These are phyloP conservation scores for Mesochorus sp. DNA, from an alignment of 2,888 invertebrate species.

Conservation along the genomic window DNA sequence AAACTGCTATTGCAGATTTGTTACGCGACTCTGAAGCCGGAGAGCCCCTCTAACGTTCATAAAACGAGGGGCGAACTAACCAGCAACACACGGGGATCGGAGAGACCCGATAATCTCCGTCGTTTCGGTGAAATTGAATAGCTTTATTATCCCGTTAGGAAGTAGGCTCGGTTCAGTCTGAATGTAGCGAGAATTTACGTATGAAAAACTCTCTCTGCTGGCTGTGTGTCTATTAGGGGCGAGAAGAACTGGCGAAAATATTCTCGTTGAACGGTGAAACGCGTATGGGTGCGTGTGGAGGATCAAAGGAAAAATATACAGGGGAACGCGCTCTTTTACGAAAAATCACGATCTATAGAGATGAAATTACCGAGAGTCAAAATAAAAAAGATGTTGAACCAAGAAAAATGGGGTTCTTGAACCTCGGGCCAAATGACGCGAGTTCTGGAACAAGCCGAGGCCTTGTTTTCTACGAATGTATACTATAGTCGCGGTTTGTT, in stretches of 20 bases:
- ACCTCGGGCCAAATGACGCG: no score
- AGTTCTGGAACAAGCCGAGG: neutral
- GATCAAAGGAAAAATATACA: neutral
- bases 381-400: no score
- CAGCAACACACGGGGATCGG: conserved; percentile 37
- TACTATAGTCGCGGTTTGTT: conserved; percentile 15
- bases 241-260: neutral
- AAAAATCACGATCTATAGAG: neutral
- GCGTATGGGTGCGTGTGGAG: neutral
- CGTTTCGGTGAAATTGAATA: conserved; percentile 67
- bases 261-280: neutral
- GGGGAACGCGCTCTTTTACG: no score
- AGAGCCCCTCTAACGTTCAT: conserved; percentile 21
- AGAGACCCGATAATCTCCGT: conserved; percentile 68
- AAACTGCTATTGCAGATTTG: conserved; percentile 78
- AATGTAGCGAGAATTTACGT: conserved; percentile 14
- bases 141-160: conserved; percentile 67
- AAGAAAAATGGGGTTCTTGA: no score
- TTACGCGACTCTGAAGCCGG: conserved; percentile 71
- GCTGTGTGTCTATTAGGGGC: neutral
- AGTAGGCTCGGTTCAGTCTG: conserved; percentile 22
- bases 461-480: conserved; percentile 10
- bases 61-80: conserved; percentile 61
- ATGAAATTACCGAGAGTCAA: neutral
- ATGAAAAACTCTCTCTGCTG: neutral